Evolutionary conservation across 1,140 invertebrate genomes (phyloP), one percentile per base, ranked within the genome.

Genomic region (Phocides pigmalion): DNA sequence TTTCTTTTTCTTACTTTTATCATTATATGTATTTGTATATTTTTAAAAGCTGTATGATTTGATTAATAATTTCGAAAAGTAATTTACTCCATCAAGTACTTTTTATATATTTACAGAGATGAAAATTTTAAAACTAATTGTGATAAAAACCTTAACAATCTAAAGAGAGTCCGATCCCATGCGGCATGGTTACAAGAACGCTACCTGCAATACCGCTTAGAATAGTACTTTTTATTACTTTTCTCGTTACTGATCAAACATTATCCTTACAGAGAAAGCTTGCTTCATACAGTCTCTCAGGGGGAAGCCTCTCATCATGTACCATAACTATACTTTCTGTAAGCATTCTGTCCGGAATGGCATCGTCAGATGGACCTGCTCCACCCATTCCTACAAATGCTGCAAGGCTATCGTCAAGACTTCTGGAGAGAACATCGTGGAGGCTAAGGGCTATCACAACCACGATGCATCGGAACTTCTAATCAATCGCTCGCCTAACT

Each of bases 401-500:
- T 90, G 87, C 44, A 87, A 84, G 35, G 88, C 87, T 0, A 74
- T 88, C 0, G 83, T 89, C 14, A 90, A 89, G 49, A 89, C 88
- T 0, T 49, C 32, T 2, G 82, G 82, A 1, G 20, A 39, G 0
- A 70, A 76, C 4, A 87, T 90, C 19, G 76, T 89, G 0, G 76
- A 86, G 53, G 72, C 86, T 0, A 87, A 82, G 62, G 87, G 84
- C 0, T 61, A 11, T 8, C 88, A 90, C 39, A 90, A 90, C 62
- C 88, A 90, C 53, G 81, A 86, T 28, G 76, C 83, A 0, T 76
- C 84, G 4, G 73, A 82, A 16, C 47, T 90, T 9, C 58, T 75
- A 1, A 85, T 88, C 5, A 90, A 88, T 63, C 64, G 75, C 41
- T 63, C 66, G 11, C 64, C 14, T 5, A 69, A 3, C 42, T 64